These are phyloP conservation scores for Rachycentron canadum DNA, from an alignment of 2,797 vertebrate species.

Conservation along the genomic window DNA sequence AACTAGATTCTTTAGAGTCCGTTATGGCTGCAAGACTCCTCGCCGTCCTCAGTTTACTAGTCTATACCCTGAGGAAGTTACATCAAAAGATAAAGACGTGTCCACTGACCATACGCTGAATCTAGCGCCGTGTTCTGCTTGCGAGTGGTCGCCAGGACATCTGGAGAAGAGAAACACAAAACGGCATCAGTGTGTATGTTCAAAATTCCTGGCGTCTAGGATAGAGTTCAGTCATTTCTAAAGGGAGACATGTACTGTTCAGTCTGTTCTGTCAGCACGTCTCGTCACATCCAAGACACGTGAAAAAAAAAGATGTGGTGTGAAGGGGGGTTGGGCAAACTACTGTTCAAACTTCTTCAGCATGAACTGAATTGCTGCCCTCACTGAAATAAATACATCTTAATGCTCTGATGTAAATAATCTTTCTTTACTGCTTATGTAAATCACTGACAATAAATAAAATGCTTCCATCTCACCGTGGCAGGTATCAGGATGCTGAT, in stretches of 20 bases:
- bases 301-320: not conserved
- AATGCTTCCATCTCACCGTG: constrained; percentile 84
- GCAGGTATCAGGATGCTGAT: constrained; percentile 84
- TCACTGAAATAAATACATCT: constrained; percentile 34
- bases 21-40: not conserved
- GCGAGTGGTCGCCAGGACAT: constrained; percentile 88
- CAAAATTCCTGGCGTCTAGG: not conserved
- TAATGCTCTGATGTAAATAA: no score
- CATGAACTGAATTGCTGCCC: constrained; percentile 17
- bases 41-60: not conserved
- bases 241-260: constrained; percentile 1
- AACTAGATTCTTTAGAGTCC: not conserved
- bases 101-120: constrained; percentile 90
- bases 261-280: constrained; percentile 12
- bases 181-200: not conserved
- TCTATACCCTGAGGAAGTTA: not conserved
- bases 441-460: constrained; percentile 23
- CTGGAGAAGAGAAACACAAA: constrained; percentile 69
- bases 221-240: not conserved
- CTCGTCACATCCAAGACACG: constrained; percentile 27
- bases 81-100: constrained; percentile 21
- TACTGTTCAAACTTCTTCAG: constrained; percentile 39
- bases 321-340: constrained; percentile 23
- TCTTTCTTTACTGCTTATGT: constrained; percentile 37
- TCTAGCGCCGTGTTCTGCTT: constrained; percentile 88